Conservation (phyloP, 2,888 invertebrate species). For the Slavum lentiscoides region DNA sequence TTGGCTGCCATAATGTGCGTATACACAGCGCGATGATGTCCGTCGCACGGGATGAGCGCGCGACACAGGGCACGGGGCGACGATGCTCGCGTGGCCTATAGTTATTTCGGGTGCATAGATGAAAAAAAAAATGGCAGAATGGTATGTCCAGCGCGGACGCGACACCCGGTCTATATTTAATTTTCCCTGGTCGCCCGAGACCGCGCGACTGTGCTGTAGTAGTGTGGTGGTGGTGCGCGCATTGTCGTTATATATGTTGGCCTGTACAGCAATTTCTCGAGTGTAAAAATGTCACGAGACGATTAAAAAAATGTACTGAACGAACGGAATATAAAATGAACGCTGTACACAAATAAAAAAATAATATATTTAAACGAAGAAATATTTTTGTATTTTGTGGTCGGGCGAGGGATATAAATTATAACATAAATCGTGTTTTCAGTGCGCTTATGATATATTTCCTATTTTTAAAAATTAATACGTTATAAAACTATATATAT, state of each 20-base stretch:
- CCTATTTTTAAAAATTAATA: no score
- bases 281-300: constrained; percentile 11
- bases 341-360: no score
- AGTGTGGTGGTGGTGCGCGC: not conserved
- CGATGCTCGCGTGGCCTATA: constrained; percentile 14
- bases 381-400: no score
- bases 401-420: no score
- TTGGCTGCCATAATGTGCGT: not conserved
- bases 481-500: no score
- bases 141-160: constrained; percentile 50
- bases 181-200: constrained; percentile 46
- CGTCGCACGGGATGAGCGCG: not conserved
- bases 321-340: no score
- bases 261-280: not conserved
- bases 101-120: constrained; percentile 49
- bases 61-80: not conserved
- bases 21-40: no score
- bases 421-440: no score
- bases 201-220: constrained; percentile 10
- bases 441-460: no score
- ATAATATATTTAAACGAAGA: no score
- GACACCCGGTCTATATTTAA: constrained; percentile 47
- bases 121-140: constrained; percentile 29
- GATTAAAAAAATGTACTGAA: not conserved
- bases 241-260: constrained; percentile 37